phyloP scores from a whole-genome alignment of 2,797 vertebrate species.

The Channa striata region DNA sequence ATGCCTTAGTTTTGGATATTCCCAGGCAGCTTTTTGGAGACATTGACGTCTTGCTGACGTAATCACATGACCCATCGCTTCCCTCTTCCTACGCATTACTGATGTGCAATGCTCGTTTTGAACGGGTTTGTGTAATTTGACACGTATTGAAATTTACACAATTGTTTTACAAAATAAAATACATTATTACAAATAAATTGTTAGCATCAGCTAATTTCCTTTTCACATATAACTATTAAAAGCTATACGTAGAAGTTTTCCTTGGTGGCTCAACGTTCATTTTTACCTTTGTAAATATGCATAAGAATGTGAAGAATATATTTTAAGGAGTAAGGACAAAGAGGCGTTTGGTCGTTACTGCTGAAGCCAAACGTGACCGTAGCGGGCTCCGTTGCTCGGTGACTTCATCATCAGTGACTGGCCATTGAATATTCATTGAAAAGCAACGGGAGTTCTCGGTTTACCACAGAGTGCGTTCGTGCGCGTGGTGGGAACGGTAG shows the following conservation, averaged over 20 bases:
- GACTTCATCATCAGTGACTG: slow-evolving; percentile 54
- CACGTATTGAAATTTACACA: background rate
- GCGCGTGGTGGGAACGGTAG: slow-evolving; percentile 88
- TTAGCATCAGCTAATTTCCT: no score
- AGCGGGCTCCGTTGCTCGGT: slow-evolving; percentile 29
- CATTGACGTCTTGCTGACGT: slow-evolving; percentile 80
- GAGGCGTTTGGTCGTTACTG: background rate
- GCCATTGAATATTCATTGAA: slow-evolving; percentile 87
- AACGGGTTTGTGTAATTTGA: slow-evolving; percentile 1
- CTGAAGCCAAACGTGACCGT: background rate
- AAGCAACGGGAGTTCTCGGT: slow-evolving; percentile 75
- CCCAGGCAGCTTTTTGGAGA: slow-evolving; percentile 34
- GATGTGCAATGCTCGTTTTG: slow-evolving; percentile 8
- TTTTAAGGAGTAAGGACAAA: no score
- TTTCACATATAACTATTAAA: no score
- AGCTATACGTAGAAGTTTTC: no score
- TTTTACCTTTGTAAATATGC: background rate
- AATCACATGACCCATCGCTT: slow-evolving; percentile 70
- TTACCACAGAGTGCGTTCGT: slow-evolving; percentile 79
- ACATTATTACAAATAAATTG: rapidly evolving
- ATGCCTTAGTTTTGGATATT: slow-evolving; percentile 61
- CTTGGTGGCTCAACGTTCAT: background rate
- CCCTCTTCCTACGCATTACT: slow-evolving; percentile 57
- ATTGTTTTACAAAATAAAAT: background rate
- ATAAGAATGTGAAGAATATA: no score